Conservation (phyloP, 2,888 invertebrate genomes). For the Leptogaster cylindrica region DNA sequence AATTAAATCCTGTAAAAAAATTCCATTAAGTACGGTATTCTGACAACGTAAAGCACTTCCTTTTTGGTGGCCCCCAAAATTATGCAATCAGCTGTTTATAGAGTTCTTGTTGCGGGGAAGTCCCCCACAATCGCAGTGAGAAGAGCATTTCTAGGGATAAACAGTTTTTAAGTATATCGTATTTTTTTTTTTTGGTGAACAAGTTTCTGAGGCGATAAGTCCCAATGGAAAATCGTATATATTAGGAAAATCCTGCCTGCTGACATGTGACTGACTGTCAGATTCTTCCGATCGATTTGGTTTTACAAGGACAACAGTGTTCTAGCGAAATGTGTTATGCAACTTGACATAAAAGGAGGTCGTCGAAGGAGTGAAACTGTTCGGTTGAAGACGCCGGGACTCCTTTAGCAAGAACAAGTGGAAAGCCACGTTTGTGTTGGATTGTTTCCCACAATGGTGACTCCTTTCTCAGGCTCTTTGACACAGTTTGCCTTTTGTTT, state of each 20-base stretch:
- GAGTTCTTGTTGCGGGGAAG: constrained; percentile 8
- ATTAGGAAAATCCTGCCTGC: background rate
- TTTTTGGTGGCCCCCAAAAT: constrained; percentile 15
- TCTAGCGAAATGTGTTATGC: constrained; percentile 18
- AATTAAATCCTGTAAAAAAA: background rate
- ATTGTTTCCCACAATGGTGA: no score
- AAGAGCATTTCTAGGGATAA: background rate
- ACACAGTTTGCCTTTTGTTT: no score
- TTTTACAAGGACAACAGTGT: constrained; percentile 21
- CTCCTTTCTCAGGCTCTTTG: no score
- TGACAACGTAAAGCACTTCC: no score
- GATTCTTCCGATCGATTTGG: constrained; percentile 21
- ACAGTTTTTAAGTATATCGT: background rate
- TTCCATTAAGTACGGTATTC: no score
- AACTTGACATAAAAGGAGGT: constrained; percentile 12
- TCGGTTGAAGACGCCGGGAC: background rate
- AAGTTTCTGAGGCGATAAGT: background rate
- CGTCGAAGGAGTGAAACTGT: background rate
- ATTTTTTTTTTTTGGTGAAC: background rate
- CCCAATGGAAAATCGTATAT: background rate
- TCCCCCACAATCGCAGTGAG: no score
- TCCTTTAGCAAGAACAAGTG: no score
- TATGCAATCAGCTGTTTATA: constrained; percentile 42
- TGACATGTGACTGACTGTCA: constrained; percentile 31
- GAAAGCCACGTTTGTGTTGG: no score